Evolutionary conservation across 2,797 vertebrate genomes (phyloP).

Genomic region (Channa striata): DNA sequence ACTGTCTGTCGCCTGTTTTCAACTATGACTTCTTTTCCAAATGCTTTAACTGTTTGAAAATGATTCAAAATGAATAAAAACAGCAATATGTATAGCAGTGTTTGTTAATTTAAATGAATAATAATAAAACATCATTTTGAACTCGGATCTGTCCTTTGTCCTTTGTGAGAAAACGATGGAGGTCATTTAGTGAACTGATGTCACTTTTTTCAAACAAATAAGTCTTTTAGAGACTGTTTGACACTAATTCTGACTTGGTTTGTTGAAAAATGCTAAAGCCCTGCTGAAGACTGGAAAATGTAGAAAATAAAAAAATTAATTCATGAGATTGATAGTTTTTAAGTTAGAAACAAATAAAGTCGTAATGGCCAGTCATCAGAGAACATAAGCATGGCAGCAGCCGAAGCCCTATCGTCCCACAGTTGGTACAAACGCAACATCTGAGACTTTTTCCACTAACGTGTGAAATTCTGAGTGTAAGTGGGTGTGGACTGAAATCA

Average conservation of each 20-base stretch:
- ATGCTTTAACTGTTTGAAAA: slow-evolving; percentile 86
- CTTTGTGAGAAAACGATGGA: slow-evolving; percentile 16
- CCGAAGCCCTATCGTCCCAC: too few relatives aligned
- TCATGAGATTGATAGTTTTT: not conserved
- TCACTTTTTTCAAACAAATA: not conserved
- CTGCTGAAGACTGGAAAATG: too few relatives aligned
- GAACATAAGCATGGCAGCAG: too few relatives aligned
- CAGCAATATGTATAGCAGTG: slow-evolving; percentile 90
- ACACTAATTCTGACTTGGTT: not conserved
- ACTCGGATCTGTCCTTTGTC: slow-evolving; percentile 56
- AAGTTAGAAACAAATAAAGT: too few relatives aligned
- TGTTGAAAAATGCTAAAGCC: not conserved
- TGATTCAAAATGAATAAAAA: slow-evolving; percentile 86
- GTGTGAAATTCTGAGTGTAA: too few relatives aligned
- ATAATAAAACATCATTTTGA: slow-evolving; percentile 78
- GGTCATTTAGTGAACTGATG: not conserved
- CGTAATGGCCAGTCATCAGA: too few relatives aligned
- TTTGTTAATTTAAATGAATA: slow-evolving; percentile 89
- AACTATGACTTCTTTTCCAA: slow-evolving; percentile 81
- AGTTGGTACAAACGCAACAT: too few relatives aligned
- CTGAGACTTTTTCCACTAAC: too few relatives aligned
- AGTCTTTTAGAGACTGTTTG: not conserved
- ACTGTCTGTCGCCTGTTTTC: slow-evolving; percentile 79
- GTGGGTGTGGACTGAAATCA: too few relatives aligned
- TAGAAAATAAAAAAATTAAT: not conserved